Base-by-base conservation (phyloP, 1,140 invertebrate species). In the Drosophila melanica region DNA sequence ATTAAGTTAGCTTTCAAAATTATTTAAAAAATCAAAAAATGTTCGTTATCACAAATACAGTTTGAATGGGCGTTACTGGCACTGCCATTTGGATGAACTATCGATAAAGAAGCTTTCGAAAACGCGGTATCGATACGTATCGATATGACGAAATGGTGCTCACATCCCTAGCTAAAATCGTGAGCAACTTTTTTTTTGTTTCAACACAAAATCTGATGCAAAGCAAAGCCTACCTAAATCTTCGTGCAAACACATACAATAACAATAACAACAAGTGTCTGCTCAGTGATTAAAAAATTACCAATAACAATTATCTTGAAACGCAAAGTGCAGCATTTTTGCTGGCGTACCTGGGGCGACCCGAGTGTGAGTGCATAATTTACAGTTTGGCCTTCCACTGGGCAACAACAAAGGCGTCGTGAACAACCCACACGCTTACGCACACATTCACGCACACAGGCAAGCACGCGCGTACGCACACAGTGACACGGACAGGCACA, bases 371-470 rank as follows among this genome's bases (percentile, higher is more conserved):
- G 69, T 73, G 70, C 70, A 73, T 68, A 73, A 73, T 73, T 73
- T 73, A 73, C 70, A 47, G 64, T 68, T 73, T 73, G 70, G 70
- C 70, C 70, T 73, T 73, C 70, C 70, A 11, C 70, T 59, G 55
- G n/a, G 70, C 70, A 72, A 45, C 62, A 65, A 64, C 60, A 65
- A 65, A 67, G 54, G 64, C 69, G 66, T 57, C 70, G 63, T 53
- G 42, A 64, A 60, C 70, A 41, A 54, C 70, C 64, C 64, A 73
- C 70, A 73, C 68, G 68, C 68, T 71, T 71, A 71, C 68, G 60
- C 68, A 71, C 69, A 60, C 30, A 54, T 14, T 27, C 44, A 57
- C 41, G 20, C 20, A 23, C 37, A 51, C 53, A n/a, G 18, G 20
- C 5, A 64, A 12, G 27, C 8, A 30, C 12, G 16, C n/a, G 30